Evolutionary conservation across 2,113 vertebrate genomes (phyloP), one percentile per base, ranked within the genome.

Genomic region (Heloderma charlesbogerti): DNA sequence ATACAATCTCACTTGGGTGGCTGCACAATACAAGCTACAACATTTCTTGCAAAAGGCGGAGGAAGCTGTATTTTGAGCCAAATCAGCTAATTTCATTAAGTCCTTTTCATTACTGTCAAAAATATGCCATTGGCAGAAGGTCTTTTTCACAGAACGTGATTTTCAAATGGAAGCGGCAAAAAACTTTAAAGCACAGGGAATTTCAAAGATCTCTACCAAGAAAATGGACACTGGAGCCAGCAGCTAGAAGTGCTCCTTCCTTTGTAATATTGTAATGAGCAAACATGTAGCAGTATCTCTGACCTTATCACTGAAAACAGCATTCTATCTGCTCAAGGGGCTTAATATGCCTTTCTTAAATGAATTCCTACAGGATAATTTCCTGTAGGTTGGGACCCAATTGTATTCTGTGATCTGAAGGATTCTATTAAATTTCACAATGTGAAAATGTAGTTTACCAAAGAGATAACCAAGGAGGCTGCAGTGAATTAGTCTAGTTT

Each of bases 51-150:
- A 91, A 90, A 88, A 40, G 27, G 6, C 4, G 15, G 8, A 16
- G 45, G 37, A 92, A 96, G 93, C 93, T 96, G 81, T 22, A 45
- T 1, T 72, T 51, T n/a, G 71, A 18, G 92, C 82, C 94, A 94
- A 92, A 96, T 94, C 94, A 95, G 87, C 93, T 90, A 84, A 94
- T 95, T 95, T 87, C 88, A 94, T 95, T 86, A 96, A 94, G 83
- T 12, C 3, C 84, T 60, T 81, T 86, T 91, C 93, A 93, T 86
- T 83, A 95, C 81, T 86, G 93, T 95, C 92, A 66, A 88, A 66
- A 74, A 93, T 83, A 85, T 10, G 57, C 34, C 69, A 48, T 51
- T 88, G 91, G 93, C 92, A 94, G 89, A 92, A 89, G 45, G 66
- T 2, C 40, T 92, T 67, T 22, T 79, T 91, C 94, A 90, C 12